Evolutionary conservation across 2,797 vertebrate species (phyloP).

Genomic region (Sebastolobus alascanus): DNA sequence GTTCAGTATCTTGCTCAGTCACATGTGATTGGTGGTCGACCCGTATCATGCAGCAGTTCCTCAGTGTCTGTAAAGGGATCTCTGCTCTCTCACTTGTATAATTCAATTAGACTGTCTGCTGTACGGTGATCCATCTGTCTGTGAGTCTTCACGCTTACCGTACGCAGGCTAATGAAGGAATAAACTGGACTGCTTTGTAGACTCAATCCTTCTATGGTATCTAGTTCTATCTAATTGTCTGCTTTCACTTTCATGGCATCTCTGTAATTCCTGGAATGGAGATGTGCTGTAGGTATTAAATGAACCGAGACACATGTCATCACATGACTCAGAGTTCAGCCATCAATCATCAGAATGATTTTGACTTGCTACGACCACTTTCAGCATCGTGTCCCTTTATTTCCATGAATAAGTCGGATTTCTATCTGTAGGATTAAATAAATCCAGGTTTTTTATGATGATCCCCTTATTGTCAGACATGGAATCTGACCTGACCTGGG

Average conservation of each 20-base stretch:
- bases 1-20: no score
- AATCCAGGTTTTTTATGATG: neutral
- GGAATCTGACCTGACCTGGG: neutral
- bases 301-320: neutral
- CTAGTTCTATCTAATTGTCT: conserved; percentile 28
- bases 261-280: conserved; percentile 14
- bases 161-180: conserved; percentile 31
- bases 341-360: no score
- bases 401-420: neutral
- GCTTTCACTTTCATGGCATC: conserved; percentile 6
- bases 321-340: neutral
- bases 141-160: conserved; percentile 52
- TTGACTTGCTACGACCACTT: neutral
- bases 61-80: no score
- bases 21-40: no score
- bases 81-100: conserved; percentile 52
- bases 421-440: neutral
- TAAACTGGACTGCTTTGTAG: conserved; percentile 38
- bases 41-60: no score
- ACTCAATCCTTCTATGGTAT: conserved; percentile 37
- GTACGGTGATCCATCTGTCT: conserved; percentile 43
- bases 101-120: conserved; percentile 55
- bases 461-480: neutral
- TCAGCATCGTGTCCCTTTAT: neutral
- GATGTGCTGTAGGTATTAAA: neutral